Evolutionary conservation across 2,113 vertebrate species (phyloP), one percentile per base, ranked within the genome.

Genomic region (Morone saxatilis): DNA sequence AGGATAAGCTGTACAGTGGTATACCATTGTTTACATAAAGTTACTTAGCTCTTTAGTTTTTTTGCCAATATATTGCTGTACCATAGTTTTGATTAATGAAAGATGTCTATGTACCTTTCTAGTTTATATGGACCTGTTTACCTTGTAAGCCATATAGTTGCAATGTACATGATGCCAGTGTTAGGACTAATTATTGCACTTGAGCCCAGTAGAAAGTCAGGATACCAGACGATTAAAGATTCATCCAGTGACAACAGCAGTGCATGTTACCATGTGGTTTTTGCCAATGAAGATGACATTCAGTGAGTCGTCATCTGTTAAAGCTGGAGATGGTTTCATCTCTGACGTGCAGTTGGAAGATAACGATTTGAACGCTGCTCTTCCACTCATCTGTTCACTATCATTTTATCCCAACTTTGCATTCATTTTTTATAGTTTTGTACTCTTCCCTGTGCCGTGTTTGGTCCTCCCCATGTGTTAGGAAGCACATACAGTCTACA

Each of bases 1-100:
- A 95, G 95, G 93, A 95, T 94, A 94, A 97, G 95, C 95, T 95
- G 96, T 96, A 94, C 96, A 97, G 96, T 96, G 96, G 92, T 97
- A 96, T 97, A 94, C 95, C 93, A 96, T 96, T 96, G 97, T 99
- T 98, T 99, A 98, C 97, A 97, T 95, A 94, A 96, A 96, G 94
- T 97, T 96, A 94, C 96, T 93, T 96, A 96, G 95, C 89, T 95
- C 87, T 95, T 91, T 86, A 90, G 85, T 79, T 83, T 93, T 76
- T 92, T 95, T 96, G 96, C 97, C 97, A 97, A 96, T 94, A 92
- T 95, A 93, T 95, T 86, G 83, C 79, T 95, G 82, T 96, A 90
- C 70, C 93, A 94, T 96, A 94, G 90, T 93, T 93, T 95, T 88
- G 91, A 95, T 88, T 92, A 86, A 94, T 93, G 86, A 93, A 83